Percentiles rank a stretch among this genome's conserved stretches.
These are phyloP conservation scores for Neodiprion pinetum DNA, from an alignment of 1,140 invertebrate genomes.

Conservation along the genomic window DNA sequence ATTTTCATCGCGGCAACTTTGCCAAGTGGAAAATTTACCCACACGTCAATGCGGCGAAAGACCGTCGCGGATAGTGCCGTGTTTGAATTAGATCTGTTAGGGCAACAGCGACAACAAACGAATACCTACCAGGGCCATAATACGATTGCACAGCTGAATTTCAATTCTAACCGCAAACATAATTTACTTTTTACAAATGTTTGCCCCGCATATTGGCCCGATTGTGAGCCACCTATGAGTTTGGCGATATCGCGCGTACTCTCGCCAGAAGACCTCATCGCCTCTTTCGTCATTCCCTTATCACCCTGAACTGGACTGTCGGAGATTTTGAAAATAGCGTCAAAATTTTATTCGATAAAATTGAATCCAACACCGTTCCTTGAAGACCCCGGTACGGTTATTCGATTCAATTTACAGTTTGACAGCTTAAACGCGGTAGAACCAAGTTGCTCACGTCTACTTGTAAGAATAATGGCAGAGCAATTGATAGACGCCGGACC, in stretches of 20 bases:
- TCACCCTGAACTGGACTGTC: neutral
- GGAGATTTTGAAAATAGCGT: neutral
- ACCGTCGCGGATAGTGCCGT: neutral
- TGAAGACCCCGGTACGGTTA: too few species aligned
- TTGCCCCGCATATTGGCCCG: constrained; percentile 4
- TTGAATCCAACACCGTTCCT: neutral
- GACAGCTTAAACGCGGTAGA: too few species aligned
- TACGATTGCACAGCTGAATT: neutral
- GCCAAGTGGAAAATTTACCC: neutral
- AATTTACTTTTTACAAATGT: constrained; percentile 9
- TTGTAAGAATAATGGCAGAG: too few species aligned
- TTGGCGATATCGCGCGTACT: neutral
- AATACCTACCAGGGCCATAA: neutral
- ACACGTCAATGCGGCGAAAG: neutral
- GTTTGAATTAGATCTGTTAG: neutral
- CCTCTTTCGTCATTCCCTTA: neutral
- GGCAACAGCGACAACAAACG: neutral
- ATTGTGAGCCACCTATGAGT: neutral
- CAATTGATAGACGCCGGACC: too few species aligned
- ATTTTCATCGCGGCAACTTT: neutral
- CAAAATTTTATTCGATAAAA: neutral
- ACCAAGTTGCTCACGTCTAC: too few species aligned
- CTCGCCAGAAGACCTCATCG: neutral
- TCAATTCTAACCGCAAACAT: constrained; percentile 12
- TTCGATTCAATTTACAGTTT: too few species aligned